Conservation (phyloP, 2,113 vertebrate genomes). For the Gopherus evgoodei region DNA sequence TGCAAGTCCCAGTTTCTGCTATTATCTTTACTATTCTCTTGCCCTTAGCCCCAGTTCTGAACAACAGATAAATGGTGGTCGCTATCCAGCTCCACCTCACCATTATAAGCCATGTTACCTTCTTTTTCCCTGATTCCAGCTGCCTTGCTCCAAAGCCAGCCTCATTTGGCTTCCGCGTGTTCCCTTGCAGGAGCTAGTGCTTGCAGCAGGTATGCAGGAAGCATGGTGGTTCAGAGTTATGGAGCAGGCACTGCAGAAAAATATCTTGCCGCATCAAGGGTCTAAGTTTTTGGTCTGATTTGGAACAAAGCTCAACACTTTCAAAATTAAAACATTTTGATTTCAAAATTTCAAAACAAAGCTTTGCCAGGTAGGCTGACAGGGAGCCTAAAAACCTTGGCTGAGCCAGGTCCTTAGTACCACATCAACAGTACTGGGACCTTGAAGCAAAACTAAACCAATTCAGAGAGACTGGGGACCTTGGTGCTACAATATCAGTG, state of each 20-base stretch:
- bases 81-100: background rate
- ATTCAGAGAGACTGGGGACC: too few species aligned
- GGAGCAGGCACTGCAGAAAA: background rate
- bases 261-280: too few species aligned
- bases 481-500: too few species aligned
- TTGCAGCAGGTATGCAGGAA: background rate
- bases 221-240: background rate
- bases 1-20: background rate
- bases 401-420: background rate
- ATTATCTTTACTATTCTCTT: background rate
- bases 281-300: background rate
- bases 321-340: background rate
- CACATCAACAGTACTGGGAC: too few species aligned
- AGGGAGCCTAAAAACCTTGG: background rate
- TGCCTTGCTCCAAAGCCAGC: background rate
- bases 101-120: background rate
- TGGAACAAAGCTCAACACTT: background rate
- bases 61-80: background rate
- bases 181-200: background rate
- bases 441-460: too few species aligned
- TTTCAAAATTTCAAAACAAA: background rate
- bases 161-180: background rate
- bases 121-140: background rate
- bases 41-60: background rate
- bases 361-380: background rate